Evolutionary conservation across 30 jellyfish, hydroid and myxozoan species (phyloP).

Genomic region (Chironex yamaguchii): DNA sequence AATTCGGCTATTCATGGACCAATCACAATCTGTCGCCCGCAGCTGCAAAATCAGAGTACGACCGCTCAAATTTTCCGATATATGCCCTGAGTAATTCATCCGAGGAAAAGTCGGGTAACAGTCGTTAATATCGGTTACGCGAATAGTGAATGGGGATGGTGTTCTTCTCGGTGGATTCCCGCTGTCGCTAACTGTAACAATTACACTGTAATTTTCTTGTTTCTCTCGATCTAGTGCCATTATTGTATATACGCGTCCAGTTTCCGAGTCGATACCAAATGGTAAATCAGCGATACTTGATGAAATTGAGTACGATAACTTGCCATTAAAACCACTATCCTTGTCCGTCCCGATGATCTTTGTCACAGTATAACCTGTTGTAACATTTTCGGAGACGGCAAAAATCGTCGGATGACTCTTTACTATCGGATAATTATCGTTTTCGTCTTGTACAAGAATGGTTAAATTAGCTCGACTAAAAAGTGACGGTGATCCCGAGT

Average conservation of each 20-base stretch:
- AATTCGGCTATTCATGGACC: slow-evolving; percentile 38
- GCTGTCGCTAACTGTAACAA: slow-evolving; percentile 72
- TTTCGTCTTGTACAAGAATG: slow-evolving; percentile 46
- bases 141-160: slow-evolving; percentile 29
- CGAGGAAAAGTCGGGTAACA: slow-evolving; percentile 64
- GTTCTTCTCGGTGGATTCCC: slow-evolving; percentile 76
- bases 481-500: slow-evolving; percentile 73
- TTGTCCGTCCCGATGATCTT: slow-evolving; percentile 62
- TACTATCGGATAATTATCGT: slow-evolving; percentile 74
- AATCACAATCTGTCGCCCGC: slow-evolving; percentile 77
- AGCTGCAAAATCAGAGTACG: slow-evolving; percentile 47
- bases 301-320: slow-evolving; percentile 40
- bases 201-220: slow-evolving; percentile 27
- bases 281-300: slow-evolving; percentile 46
- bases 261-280: slow-evolving; percentile 61
- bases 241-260: slow-evolving; percentile 60
- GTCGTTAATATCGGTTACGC: slow-evolving; percentile 87
- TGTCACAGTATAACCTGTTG: slow-evolving; percentile 61
- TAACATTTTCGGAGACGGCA: slow-evolving; percentile 62
- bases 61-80: slow-evolving; percentile 39
- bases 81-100: slow-evolving; percentile 35
- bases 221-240: slow-evolving; percentile 78
- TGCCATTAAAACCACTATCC: slow-evolving; percentile 69
- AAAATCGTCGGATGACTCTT: slow-evolving; percentile 31
- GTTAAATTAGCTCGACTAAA: slow-evolving; percentile 47